phyloP scores from a whole-genome alignment of 1,140 invertebrate genomes.

The Lamellibrachia luymesi region DNA sequence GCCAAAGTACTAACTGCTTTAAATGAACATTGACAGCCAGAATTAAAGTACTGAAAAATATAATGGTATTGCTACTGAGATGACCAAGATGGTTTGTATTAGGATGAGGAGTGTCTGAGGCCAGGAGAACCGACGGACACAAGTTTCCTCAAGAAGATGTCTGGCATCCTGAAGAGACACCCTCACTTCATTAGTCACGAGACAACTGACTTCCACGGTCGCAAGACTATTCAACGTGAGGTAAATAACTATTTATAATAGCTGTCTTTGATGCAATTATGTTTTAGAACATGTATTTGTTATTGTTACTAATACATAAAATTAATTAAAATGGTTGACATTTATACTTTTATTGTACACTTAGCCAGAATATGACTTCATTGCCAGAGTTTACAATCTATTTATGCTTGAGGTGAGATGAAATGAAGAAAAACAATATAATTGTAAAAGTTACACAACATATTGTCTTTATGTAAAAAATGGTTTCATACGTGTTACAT shows the following conservation, averaged over 20 bases:
- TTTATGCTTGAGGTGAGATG: too few species aligned
- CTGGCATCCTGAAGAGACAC: constrained; percentile 69
- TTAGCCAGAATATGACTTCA: too few species aligned
- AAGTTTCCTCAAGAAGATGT: constrained; percentile 78
- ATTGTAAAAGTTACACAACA: background rate
- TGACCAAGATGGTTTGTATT: constrained; percentile 22
- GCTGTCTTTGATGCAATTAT: too few species aligned
- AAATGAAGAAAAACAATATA: background rate
- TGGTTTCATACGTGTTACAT: constrained; percentile 20
- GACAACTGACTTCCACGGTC: constrained; percentile 71
- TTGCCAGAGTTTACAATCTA: too few species aligned
- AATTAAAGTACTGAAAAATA: too few species aligned
- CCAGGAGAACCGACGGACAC: constrained; percentile 82
- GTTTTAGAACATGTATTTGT: too few species aligned
- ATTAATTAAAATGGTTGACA: too few species aligned
- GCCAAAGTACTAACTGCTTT: too few species aligned
- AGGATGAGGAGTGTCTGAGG: constrained; percentile 89
- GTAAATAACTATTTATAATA: constrained; percentile 58
- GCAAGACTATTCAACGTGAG: constrained; percentile 78
- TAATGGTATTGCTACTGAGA: too few species aligned
- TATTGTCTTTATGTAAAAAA: background rate
- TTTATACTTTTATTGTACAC: too few species aligned
- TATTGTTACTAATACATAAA: too few species aligned
- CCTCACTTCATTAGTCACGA: constrained; percentile 78
- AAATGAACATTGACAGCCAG: too few species aligned